Conservation (phyloP, 2,113 vertebrate species). For the Mola mola region DNA sequence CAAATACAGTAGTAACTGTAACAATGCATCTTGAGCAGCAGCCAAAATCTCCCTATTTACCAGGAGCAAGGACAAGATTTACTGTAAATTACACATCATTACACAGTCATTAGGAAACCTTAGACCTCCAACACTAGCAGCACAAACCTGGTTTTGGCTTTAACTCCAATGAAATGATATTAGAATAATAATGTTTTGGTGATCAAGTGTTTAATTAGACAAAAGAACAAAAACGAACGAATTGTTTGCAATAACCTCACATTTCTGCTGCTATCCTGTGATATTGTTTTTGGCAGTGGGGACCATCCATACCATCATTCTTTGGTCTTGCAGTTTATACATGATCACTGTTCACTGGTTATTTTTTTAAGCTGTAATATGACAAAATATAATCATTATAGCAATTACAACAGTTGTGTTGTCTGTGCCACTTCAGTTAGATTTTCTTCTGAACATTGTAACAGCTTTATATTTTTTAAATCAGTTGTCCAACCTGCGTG, state of each 20-base stretch:
- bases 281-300: too few relatives aligned
- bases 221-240: background rate
- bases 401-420: too few relatives aligned
- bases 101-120: conserved; percentile 64
- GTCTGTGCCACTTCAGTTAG: background rate
- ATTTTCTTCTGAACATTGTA: background rate
- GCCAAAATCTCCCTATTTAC: conserved; percentile 39
- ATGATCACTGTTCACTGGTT: too few relatives aligned
- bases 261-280: too few relatives aligned
- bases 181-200: conserved; percentile 49
- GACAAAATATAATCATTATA: too few relatives aligned
- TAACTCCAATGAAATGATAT: conserved; percentile 42
- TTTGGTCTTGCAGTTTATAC: conserved; percentile 11
- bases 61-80: conserved; percentile 54
- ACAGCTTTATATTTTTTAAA: conserved; percentile 19
- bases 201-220: conserved; percentile 43
- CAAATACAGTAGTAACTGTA: conserved; percentile 32
- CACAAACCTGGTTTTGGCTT: conserved; percentile 45
- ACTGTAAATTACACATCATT: conserved; percentile 66
- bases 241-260: conserved; percentile 14
- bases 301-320: background rate
- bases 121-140: conserved; percentile 36
- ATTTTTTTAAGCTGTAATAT: too few relatives aligned
- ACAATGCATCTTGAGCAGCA: conserved; percentile 12
- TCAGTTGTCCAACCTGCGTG: conserved; percentile 5